Percentiles rank a stretch among this genome's conserved stretches.
phyloP scores from a whole-genome alignment of 2,888 invertebrate genomes.

The Sclerodermus sp. region DNA sequence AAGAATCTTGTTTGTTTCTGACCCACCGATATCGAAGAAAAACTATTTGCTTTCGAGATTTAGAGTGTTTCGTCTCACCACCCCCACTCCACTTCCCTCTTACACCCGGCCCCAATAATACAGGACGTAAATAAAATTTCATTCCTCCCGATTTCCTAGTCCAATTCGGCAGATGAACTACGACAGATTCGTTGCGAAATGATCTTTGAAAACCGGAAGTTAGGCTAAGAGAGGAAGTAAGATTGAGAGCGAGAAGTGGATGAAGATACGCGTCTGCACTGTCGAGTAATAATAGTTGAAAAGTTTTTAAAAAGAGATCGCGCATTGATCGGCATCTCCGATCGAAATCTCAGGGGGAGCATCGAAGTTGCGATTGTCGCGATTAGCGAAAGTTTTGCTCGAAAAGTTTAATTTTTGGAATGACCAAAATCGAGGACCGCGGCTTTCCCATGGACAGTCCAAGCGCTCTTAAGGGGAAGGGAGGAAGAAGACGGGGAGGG shows the following conservation, averaged over 20 bases:
- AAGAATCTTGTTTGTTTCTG: slow-evolving; percentile 55
- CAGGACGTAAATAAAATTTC: slow-evolving; percentile 40
- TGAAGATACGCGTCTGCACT: background rate
- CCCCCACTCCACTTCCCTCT: slow-evolving; percentile 6
- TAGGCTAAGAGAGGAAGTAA: slow-evolving; percentile 8
- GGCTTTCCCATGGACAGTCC: slow-evolving; percentile 6
- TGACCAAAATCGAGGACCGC: background rate
- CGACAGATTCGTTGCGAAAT: too few relatives aligned
- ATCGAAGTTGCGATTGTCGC: too few relatives aligned
- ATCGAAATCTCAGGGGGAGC: too few relatives aligned
- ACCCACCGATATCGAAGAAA: slow-evolving; percentile 48
- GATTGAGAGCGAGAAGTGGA: background rate
- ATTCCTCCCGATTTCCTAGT: slow-evolving; percentile 35
- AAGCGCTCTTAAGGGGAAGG: background rate
- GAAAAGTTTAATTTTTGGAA: too few relatives aligned
- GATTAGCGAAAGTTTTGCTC: too few relatives aligned
- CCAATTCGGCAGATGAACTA: slow-evolving; percentile 37
- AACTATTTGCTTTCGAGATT: slow-evolving; percentile 50
- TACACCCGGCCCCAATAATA: slow-evolving; percentile 32
- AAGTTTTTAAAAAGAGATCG: too few relatives aligned
- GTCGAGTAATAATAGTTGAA: too few relatives aligned
- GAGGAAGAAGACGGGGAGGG: slow-evolving; percentile 2
- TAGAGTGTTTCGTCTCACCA: slow-evolving; percentile 36
- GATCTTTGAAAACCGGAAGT: slow-evolving; percentile 2
- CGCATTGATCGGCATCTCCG: too few relatives aligned